Evolutionary conservation across 2,113 vertebrate species (phyloP), one percentile per base, ranked within the genome.

Genomic region (Andinoacara biseriatus): DNA sequence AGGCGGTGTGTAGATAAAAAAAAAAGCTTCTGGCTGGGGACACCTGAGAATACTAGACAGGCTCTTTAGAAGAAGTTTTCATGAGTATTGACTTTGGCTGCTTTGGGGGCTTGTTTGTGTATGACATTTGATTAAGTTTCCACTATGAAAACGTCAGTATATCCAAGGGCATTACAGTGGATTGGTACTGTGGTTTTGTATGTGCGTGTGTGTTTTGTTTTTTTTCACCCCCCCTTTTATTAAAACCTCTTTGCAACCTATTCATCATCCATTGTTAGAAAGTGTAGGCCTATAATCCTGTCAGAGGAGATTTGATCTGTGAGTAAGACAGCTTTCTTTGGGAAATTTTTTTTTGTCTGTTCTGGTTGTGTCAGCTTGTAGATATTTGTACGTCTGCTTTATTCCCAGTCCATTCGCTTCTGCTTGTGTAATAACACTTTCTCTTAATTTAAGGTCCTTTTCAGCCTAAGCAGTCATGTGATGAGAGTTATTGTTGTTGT

Each of bases 141-240:
- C 61, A 65, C 78, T 83, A 89, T 91, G 18, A 67, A 86, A 90
- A 85, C 88, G 88, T 88, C 93, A 90, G 90, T 93, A 90, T n/a
- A 13, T 82, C 58, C 74, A 56, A 58, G 22, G 65, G 78, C 46
- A 56, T 81, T 60, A 56, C 3, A 69, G 59, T 84, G 46, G 79
- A 76, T 60, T 54, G 40, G 80, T 69, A 24, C 56, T 60, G 54
- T 82, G 46, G 22, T 17, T 83, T 72, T 78, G 74, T 80, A 13
- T 54, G 60, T 78, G 10, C 35, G 4, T 78, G 67, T 31, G 49
- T 43, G 18, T n/a, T 33, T 3, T 33, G 35, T 9, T 2, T 35
- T 6, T 35, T 6, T 35, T 0, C 26, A 58, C 10, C 10, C 35
- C 10, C 15, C 40, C 22, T 4, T 63, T 77, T 5, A 78, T 58